Evolutionary conservation across 2,113 vertebrate genomes (phyloP), one percentile per base, ranked within the genome.

Genomic region (Aspidoscelis tigris): DNA sequence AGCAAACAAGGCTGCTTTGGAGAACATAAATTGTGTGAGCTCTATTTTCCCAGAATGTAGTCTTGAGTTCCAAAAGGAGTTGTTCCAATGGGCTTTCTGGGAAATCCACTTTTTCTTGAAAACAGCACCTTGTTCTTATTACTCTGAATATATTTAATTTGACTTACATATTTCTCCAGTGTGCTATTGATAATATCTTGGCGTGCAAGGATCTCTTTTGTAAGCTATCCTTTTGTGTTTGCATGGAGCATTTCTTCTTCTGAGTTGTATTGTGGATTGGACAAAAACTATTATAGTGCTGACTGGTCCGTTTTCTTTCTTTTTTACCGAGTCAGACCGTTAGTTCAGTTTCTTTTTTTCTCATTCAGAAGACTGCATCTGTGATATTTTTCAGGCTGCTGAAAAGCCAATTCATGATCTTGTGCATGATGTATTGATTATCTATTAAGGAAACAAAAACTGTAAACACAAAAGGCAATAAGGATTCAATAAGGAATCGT

Each of bases 131-230:
- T 78, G 75, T 66, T 87, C 80, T 44, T 68, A 43, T 78, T 71
- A 72, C 64, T 82, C 68, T n/a, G 61, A 78, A 82, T 78, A 72
- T 82, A 86, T 73, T 86, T 78, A 84, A 72, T 84, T 73, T 86
- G 55, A 50, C 70, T 74, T 33, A 7, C n/a, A 24, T 20, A 55
- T 82, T 80, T 6, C n/a, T 41, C 69, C 58, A 83, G 76, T 33
- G 9, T 53, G 68, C 53, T 43, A 53, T 53, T 86, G 75, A 86
- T 82, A 82, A 72, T 68, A 73, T 22, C 70, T 61, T 79, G 70
- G 85, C 68, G 26, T 87, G 50, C 69, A 75, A 24, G 58, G 70
- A 78, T 86, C 14, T 41, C 68, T 78, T 78, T 79, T 83, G 76
- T 83, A 21, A 47, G 50, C 50, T 10, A 22, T 58, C 70, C 84